Percentiles rank a stretch among this genome's conserved stretches.
These are phyloP conservation scores for Caenorhabditis panamensis DNA, from an alignment of 2,888 invertebrate species.

Conservation along the genomic window DNA sequence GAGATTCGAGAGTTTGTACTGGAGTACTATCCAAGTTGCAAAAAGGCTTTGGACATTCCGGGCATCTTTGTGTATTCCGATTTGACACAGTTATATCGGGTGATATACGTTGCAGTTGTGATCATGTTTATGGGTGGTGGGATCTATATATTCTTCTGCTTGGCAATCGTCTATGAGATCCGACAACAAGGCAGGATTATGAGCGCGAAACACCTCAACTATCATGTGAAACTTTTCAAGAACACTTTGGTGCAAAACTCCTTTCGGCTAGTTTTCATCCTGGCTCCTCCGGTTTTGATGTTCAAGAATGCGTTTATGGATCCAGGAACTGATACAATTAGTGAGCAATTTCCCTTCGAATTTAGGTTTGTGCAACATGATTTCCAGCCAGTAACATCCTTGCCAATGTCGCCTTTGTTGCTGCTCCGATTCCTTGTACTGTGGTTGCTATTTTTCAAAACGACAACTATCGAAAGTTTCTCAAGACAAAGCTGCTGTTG, in stretches of 20 bases:
- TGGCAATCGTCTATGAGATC: not conserved
- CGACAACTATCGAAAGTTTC: not conserved
- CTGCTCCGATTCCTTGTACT: conserved; percentile 7
- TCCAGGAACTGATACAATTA: not conserved
- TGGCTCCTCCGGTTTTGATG: not conserved
- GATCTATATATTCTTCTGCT: not conserved
- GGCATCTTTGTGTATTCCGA: not conserved
- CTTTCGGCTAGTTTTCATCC: not conserved
- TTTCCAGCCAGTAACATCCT: not conserved
- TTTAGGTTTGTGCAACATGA: no score
- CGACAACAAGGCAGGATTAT: not conserved
- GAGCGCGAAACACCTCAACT: not conserved
- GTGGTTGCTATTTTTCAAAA: not conserved
- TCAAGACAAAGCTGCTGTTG: not conserved
- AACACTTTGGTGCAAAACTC: not conserved
- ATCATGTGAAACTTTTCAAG: not conserved
- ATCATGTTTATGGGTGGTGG: not conserved
- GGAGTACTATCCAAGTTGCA: not conserved
- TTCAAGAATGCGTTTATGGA: not conserved
- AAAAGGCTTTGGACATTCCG: not conserved
- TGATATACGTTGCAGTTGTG: not conserved
- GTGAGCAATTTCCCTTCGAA: not conserved
- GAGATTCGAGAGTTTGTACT: not conserved
- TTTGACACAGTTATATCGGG: not conserved
- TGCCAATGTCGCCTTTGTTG: not conserved